These are phyloP conservation scores for Drosophila pseudoobscura DNA, from an alignment of 1,140 invertebrate species.

Conservation along the genomic window DNA sequence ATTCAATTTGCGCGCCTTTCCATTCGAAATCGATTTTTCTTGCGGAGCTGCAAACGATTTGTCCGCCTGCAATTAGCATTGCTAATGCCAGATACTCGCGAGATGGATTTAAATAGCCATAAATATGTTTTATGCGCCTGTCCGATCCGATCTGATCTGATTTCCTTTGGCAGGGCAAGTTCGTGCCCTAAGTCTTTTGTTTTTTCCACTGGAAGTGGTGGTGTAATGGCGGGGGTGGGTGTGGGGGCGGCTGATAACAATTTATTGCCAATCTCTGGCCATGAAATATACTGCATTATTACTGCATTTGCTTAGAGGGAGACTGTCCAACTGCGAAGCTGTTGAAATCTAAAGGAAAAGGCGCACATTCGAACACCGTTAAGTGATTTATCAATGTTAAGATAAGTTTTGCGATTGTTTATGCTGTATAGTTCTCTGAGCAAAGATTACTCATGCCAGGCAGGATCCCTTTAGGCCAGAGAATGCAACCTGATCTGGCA, in stretches of 20 bases:
- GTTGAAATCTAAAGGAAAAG: too few relatives aligned
- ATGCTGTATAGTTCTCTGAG: too few relatives aligned
- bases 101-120: constrained; percentile 46
- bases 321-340: too few relatives aligned
- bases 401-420: too few relatives aligned
- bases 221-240: constrained; percentile 8
- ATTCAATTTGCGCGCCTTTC: constrained; percentile 54
- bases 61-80: constrained; percentile 65
- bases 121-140: constrained; percentile 63
- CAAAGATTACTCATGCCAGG: constrained; percentile 13
- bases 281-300: constrained; percentile 14
- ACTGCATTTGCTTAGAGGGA: too few relatives aligned
- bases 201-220: constrained; percentile 13
- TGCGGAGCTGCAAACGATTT: constrained; percentile 59
- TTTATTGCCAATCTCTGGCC: constrained; percentile 48
- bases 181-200: constrained; percentile 79
- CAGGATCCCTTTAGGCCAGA: neutral
- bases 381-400: too few relatives aligned
- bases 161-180: constrained; percentile 50
- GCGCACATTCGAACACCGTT: too few relatives aligned
- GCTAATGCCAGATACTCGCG: constrained; percentile 43
- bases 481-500: constrained; percentile 2
- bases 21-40: constrained; percentile 54
- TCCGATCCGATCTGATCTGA: constrained; percentile 7
- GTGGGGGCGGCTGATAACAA: constrained; percentile 33